Base-by-base conservation (phyloP, 2,113 vertebrate species). In the Herpetotheres cachinnans region DNA sequence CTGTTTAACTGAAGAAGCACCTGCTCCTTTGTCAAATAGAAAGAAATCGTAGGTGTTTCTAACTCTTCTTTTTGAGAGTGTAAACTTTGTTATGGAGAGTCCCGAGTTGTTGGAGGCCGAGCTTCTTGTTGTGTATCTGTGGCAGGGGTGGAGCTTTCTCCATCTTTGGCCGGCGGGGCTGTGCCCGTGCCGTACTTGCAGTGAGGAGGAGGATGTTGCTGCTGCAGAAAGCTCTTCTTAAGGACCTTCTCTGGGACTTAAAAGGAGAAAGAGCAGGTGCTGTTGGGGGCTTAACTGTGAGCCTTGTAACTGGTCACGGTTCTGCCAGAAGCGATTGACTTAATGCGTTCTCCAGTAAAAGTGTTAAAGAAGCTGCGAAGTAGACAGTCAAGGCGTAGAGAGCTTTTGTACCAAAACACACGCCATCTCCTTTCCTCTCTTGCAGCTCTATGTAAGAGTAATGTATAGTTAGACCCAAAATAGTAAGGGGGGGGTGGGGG, bases 111-210 rank as follows among this genome's bases (percentile, higher is more conserved):
- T 58, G n/a, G 90, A 78, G 72, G 82, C 80, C 6, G 61, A 80
- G 54, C 32, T 88, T 36, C 55, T 97, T 72, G 71, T 88, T 88
- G 40, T 83, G 40, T 67, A 10, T 65, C 34, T 61, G 34, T 8
- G 5, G 61, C 34, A 40, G 92, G 84, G 92, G 90, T 93, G 93
- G 93, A 93, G 82, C 46, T 94, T 93, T 96, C 82, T 25, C 97
- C 96, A 22, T 95, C 42, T 96, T 83, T 88, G 94, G 95, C 67
- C 32, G 7, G 42, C 26, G 52, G 86, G 92, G 70, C 81, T 54
- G 89, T 89, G 70, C 85, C 78, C 36, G 11, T 79, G 65, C 82
- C 9, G 17, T 50, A 36, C 59, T 62, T 66, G 9, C 9, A 16
- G 40, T 1, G 66, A 36, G 62, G 90, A 72, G 58, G 61, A 91